Evolutionary conservation across 2,113 vertebrate species (phyloP), one percentile per base, ranked within the genome.

Genomic region (Baryphthengus martii): DNA sequence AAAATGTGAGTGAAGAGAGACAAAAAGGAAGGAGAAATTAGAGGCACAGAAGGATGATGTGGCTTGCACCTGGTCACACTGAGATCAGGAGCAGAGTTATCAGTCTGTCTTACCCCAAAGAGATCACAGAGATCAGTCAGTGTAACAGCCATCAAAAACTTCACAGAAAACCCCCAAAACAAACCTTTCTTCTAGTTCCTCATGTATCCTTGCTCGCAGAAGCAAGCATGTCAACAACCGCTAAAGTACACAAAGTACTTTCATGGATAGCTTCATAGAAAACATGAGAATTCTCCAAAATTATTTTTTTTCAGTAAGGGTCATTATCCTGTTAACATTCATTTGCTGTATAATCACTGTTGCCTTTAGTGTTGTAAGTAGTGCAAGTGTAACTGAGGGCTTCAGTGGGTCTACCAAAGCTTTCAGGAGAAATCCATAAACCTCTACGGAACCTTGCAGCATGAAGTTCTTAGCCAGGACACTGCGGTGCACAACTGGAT

Each of bases 11-110:
- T 89, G 68, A 90, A 92, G 79, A 84, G 50, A 83, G 42, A 75
- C 63, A 86, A 80, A 96, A 78, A 83, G 53, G 28, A 89, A 91
- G 26, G 59, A 93, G 79, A 85, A 94, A 65, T 92, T 90, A 88
- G 79, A 95, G 61, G 25, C 83, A 84, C 61, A 75, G 63, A 86
- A 37, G 39, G 74, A 45, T 88, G 87, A 78, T 84, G 35, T 81
- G 90, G 26, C 59, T 91, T 94, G 42, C 68, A 76, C 33, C 45
- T 95, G 63, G 53, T 95, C 82, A 90, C 74, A 23, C 53, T 42
- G 88, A 93, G 82, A 82, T 93, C 72, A 92, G 82, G 77, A 92
- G 79, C 53, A 80, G 78, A 92, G 59, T 70, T 91, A 58, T 95
- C 29, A 72, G 39, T 75, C 61, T 91, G 20, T 85, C 24, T 66